Percentiles rank a stretch among this genome's conserved stretches.
These are phyloP conservation scores for Semaprochilodus insignis DNA, from an alignment of 2,797 vertebrate species.

Conservation along the genomic window DNA sequence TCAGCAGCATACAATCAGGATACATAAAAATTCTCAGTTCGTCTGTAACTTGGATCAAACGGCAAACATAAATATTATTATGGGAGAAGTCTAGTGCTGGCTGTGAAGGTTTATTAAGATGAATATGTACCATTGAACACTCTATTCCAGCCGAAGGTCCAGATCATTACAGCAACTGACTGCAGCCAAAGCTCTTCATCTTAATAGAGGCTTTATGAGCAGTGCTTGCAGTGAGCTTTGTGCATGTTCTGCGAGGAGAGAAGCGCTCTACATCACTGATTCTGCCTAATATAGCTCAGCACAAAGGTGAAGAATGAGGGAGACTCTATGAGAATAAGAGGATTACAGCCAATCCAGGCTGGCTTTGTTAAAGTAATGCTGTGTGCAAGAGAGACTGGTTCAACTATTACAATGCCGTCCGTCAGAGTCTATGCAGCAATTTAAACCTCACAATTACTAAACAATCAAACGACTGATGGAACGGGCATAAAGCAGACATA, in stretches of 20 bases:
- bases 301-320: conserved; percentile 25
- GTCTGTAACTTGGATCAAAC: background rate
- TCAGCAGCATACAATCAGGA: background rate
- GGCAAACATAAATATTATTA: conserved; percentile 22
- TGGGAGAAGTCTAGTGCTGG: background rate
- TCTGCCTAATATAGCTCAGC: conserved; percentile 6
- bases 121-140: conserved; percentile 13
- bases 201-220: conserved; percentile 31
- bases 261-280: background rate
- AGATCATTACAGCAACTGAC: conserved; percentile 29
- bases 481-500: background rate
- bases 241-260: conserved; percentile 6
- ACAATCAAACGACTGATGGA: conserved; percentile 3
- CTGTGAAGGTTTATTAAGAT: conserved; percentile 14
- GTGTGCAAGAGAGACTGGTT: background rate
- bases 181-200: conserved; percentile 33
- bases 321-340: conserved; percentile 19
- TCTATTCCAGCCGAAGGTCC: conserved; percentile 23
- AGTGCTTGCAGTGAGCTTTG: conserved; percentile 10
- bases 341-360: conserved; percentile 19
- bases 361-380: conserved; percentile 14
- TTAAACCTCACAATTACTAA: conserved; percentile 12
- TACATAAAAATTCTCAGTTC: background rate
- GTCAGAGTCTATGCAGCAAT: background rate
- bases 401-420: background rate